These are phyloP conservation scores for Crioceris asparagi DNA, from an alignment of 2,888 invertebrate genomes.

Conservation along the genomic window DNA sequence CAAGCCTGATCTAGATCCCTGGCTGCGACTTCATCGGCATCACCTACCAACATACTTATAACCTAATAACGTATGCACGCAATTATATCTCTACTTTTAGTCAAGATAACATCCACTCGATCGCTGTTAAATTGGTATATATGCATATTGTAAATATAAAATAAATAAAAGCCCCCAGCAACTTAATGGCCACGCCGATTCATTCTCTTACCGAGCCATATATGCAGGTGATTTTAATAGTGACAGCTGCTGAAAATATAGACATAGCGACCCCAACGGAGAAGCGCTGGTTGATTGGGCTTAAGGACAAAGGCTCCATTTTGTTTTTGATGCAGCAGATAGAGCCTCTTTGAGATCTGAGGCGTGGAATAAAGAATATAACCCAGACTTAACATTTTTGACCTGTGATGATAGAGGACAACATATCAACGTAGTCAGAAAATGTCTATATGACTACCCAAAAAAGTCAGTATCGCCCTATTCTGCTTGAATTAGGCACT, in stretches of 20 bases:
- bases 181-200: too few relatives aligned
- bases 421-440: conserved; percentile 1
- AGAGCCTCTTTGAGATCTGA: neutral
- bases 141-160: too few relatives aligned
- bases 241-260: neutral
- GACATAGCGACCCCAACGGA: conserved; percentile 1
- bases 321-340: neutral
- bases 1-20: too few relatives aligned
- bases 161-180: too few relatives aligned
- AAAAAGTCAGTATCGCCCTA: neutral
- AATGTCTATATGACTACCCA: neutral
- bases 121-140: too few relatives aligned
- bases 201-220: too few relatives aligned
- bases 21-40: too few relatives aligned
- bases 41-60: too few relatives aligned
- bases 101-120: too few relatives aligned
- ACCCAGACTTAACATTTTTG: neutral
- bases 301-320: neutral
- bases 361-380: neutral
- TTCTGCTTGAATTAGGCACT: neutral
- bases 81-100: too few relatives aligned
- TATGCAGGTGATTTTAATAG: neutral
- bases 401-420: conserved; percentile 1
- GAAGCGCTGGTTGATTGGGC: neutral
- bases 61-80: too few relatives aligned